Conservation (phyloP, 2,113 vertebrate genomes). For the Pygoscelis antarcticus region DNA sequence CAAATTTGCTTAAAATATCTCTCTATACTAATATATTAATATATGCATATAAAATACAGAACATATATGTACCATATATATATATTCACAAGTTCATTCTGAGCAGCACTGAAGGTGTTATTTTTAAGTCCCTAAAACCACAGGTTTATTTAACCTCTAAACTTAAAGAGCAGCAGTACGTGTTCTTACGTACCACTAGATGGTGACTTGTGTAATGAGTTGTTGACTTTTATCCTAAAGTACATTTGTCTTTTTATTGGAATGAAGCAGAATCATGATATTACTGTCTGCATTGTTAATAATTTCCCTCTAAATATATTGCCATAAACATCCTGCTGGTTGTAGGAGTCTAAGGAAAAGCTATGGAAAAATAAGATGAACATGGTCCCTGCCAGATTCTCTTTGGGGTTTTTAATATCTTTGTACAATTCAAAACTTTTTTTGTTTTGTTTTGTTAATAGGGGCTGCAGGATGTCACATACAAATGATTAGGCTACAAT, state of each 20-base stretch:
- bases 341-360: background rate
- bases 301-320: background rate
- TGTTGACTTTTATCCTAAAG: background rate
- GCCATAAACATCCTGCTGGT: background rate
- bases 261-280: background rate
- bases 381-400: background rate
- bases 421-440: background rate
- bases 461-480: background rate
- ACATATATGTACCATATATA: background rate
- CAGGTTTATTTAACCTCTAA: background rate
- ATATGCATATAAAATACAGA: background rate
- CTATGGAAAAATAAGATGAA: background rate
- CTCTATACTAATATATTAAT: background rate
- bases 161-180: background rate
- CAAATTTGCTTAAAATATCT: background rate
- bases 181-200: slow-evolving; percentile 17
- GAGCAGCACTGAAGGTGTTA: background rate
- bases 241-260: background rate
- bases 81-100: background rate
- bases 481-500: background rate
- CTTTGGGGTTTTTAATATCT: background rate
- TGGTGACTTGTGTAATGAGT: slow-evolving; percentile 36
- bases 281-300: background rate
- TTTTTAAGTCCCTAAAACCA: background rate
- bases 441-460: background rate